phyloP scores from a whole-genome alignment of 2,797 vertebrate genomes.

The Clangula hyemalis region DNA sequence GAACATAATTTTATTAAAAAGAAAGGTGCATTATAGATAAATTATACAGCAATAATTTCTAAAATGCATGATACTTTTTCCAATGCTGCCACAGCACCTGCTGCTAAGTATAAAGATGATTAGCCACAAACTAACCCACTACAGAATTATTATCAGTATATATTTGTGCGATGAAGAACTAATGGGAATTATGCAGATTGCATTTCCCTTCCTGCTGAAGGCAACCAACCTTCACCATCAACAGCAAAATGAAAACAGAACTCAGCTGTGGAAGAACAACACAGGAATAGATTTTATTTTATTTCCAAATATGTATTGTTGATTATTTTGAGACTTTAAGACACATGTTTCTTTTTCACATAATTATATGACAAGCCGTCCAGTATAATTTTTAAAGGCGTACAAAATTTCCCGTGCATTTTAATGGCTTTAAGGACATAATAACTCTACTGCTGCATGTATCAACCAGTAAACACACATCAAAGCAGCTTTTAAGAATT shows the following conservation, averaged over 20 bases:
- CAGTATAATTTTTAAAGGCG: constrained; percentile 45
- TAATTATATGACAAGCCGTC: constrained; percentile 62
- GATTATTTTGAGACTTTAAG: constrained; percentile 66
- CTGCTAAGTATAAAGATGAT: constrained; percentile 72
- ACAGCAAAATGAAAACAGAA: constrained; percentile 67
- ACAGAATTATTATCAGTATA: constrained; percentile 60
- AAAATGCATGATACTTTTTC: constrained; percentile 51
- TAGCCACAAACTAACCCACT: constrained; percentile 71
- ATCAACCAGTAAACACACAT: background rate
- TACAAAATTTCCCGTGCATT: constrained; percentile 4
- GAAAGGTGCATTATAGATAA: constrained; percentile 40
- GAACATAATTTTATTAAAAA: constrained; percentile 36
- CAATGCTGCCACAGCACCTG: constrained; percentile 61
- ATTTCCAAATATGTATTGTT: constrained; percentile 45
- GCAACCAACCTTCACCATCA: constrained; percentile 70
- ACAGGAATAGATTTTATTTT: constrained; percentile 19
- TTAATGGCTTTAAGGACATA: constrained; percentile 20
- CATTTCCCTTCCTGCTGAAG: constrained; percentile 74
- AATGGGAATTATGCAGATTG: constrained; percentile 76
- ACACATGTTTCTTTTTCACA: constrained; percentile 58
- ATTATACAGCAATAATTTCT: constrained; percentile 57
- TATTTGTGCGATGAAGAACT: constrained; percentile 68
- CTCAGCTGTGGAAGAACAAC: constrained; percentile 62
- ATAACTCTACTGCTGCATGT: background rate
- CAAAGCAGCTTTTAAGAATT: constrained; percentile 23